These are phyloP conservation scores for Seriola aureovittata DNA, from an alignment of 2,113 vertebrate species.

Conservation along the genomic window DNA sequence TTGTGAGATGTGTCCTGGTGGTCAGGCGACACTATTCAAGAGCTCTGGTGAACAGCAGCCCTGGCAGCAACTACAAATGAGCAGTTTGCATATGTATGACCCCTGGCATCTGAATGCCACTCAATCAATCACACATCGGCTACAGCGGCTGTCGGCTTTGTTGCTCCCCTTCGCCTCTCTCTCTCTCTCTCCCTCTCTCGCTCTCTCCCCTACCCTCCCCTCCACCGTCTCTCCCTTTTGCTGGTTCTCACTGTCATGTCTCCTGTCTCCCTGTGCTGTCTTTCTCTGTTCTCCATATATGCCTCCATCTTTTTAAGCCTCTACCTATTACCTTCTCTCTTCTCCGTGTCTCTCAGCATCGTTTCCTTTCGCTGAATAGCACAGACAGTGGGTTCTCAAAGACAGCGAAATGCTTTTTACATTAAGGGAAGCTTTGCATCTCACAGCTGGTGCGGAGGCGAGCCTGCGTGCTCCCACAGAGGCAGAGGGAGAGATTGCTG, in stretches of 20 bases:
- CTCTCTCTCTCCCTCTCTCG: slow-evolving; percentile 13
- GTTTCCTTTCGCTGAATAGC: slow-evolving; percentile 45
- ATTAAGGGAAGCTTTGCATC: slow-evolving; percentile 73
- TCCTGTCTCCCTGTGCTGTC: slow-evolving; percentile 16
- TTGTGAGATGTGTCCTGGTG: slow-evolving; percentile 76
- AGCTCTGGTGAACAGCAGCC: slow-evolving; percentile 59
- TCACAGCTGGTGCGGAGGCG: slow-evolving; percentile 76
- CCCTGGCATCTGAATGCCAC: slow-evolving; percentile 70
- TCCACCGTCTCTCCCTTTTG: slow-evolving; percentile 23
- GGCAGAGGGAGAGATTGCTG: slow-evolving; percentile 53
- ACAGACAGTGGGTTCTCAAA: slow-evolving; percentile 63
- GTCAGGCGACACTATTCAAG: slow-evolving; percentile 68
- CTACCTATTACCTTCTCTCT: slow-evolving; percentile 42
- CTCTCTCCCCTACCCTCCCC: not conserved
- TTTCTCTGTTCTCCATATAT: slow-evolving; percentile 22
- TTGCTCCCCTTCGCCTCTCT: slow-evolving; percentile 1
- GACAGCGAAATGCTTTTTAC: slow-evolving; percentile 83
- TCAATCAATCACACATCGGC: slow-evolving; percentile 79
- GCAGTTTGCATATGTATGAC: slow-evolving; percentile 81
- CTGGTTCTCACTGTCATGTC: slow-evolving; percentile 36
- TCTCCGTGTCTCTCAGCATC: slow-evolving; percentile 41
- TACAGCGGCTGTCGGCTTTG: slow-evolving; percentile 25
- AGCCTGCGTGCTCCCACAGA: slow-evolving; percentile 46
- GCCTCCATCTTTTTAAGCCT: not conserved
- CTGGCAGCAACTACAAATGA: slow-evolving; percentile 81